Conservation (phyloP, 2,113 vertebrate species). For the Entosphenus tridentatus region DNA sequence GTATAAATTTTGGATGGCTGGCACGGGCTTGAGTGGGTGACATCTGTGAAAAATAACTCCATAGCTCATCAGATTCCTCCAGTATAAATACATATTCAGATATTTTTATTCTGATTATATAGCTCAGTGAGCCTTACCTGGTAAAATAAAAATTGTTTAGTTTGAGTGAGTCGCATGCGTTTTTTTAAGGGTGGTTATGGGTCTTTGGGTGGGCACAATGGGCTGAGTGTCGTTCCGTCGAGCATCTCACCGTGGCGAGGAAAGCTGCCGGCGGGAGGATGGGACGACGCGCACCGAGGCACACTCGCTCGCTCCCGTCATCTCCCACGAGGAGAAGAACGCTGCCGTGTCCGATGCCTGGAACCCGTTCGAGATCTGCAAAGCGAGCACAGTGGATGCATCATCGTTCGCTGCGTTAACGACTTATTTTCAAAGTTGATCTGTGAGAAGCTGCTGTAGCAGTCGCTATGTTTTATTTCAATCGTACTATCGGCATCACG, state of each 20-base stretch:
- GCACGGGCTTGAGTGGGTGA: too few species aligned
- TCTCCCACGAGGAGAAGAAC: slow-evolving; percentile 5
- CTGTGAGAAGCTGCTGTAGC: not conserved
- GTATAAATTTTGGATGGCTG: too few species aligned
- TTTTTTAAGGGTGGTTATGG: too few species aligned
- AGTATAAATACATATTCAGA: too few species aligned
- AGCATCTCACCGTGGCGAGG: not conserved
- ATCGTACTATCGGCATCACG: not conserved
- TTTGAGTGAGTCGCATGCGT: too few species aligned
- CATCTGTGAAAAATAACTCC: too few species aligned
- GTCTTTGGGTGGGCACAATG: too few species aligned
- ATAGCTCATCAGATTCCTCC: too few species aligned
- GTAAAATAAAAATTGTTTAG: too few species aligned
- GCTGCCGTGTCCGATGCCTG: not conserved
- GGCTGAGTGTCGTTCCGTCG: not conserved
- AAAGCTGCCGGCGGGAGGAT: not conserved
- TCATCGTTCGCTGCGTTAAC: not conserved
- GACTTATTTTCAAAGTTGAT: not conserved
- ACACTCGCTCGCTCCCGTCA: not conserved
- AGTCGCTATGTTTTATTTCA: not conserved
- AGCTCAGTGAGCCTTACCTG: too few species aligned
- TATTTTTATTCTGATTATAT: too few species aligned
- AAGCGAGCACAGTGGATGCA: not conserved
- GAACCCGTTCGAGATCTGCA: not conserved
- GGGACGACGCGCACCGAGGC: not conserved